These are phyloP conservation scores for Mystacides longicornis DNA, from an alignment of 2,888 invertebrate species.

Conservation along the genomic window DNA sequence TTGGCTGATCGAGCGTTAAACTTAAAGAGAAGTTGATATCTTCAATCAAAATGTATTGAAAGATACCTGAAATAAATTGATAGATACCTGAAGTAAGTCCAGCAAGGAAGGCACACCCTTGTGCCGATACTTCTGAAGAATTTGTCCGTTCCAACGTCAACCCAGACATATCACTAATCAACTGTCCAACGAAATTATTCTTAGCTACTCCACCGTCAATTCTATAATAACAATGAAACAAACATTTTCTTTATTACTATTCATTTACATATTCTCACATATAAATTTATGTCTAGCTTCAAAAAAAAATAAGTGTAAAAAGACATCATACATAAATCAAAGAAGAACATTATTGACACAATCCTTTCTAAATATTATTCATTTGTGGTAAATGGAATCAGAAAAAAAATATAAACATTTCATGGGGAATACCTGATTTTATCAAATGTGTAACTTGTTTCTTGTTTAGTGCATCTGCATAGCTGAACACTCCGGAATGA, in stretches of 20 bases:
- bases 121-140: conserved; percentile 72
- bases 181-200: conserved; percentile 86
- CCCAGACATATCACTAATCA: conserved; percentile 76
- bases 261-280: too few species aligned
- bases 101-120: conserved; percentile 81
- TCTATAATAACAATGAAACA: conserved; percentile 49
- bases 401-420: not conserved
- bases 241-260: too few species aligned
- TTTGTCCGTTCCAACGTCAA: conserved; percentile 66
- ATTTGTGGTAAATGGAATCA: not conserved
- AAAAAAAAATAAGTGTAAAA: too few species aligned
- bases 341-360: too few species aligned
- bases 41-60: too few species aligned
- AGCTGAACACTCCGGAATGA: conserved; percentile 74
- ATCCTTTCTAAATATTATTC: too few species aligned
- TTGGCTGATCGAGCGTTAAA: too few species aligned
- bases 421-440: conserved; percentile 49
- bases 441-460: conserved; percentile 54
- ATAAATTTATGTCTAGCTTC: too few species aligned
- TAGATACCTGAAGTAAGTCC: conserved; percentile 73
- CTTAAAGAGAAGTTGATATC: too few species aligned
- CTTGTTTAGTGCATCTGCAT: conserved; percentile 61
- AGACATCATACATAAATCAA: too few species aligned
- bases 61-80: too few species aligned
- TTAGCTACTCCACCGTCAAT: conserved; percentile 95